Base-by-base conservation (phyloP, 2,113 vertebrate species). In the Alexandromys fortis region DNA sequence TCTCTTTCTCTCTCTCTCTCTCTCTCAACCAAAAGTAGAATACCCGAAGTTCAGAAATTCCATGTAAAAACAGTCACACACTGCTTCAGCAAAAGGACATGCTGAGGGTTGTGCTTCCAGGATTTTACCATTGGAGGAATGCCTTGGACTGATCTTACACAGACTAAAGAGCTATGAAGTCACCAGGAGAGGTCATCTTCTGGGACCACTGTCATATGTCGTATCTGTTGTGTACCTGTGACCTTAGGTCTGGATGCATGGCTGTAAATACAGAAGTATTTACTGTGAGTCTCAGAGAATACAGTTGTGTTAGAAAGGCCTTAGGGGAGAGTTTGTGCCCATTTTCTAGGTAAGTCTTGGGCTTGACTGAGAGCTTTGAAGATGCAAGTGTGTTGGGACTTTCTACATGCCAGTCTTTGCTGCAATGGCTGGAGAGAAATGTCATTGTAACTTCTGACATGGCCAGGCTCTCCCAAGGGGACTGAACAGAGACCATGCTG, bases 391-490 rank as follows among this genome's bases (percentile, higher is more conserved):
- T 47, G 3, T n/a, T 38, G 38, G 21, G 47, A 21, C 6, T 14
- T 92, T 19, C 55, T 49, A 58, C 26, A 55, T 22, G 47, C 10
- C 78, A 3, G 3, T 72, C 4, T 92, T 68, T 21, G 14, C 35
- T 65, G 28, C 28, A 0, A 16, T 86, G 55, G 42, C 12, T 16
- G 73, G 87, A 16, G 45, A n/a, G 65, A 52, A 52, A 78, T 35
- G 45, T 0, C 0, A 13, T 42, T 58, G 4, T 28, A 47, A 89
- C 35, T 38, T 61, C 10, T 30, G 52, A 93, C n/a, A 79, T 42
- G 4, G 5, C 0, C n/a, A 58, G 16, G 19, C 67, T 72, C 24
- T 5, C 9, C 7, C 19, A 14, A 1, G 0, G 28, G 52, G 16
- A 79, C 13, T 21, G 33, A 63, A 14, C 35, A 7, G 0, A 52